Base-by-base conservation (phyloP, 2,797 vertebrate genomes). In the Percopsis omiscomaycus region DNA sequence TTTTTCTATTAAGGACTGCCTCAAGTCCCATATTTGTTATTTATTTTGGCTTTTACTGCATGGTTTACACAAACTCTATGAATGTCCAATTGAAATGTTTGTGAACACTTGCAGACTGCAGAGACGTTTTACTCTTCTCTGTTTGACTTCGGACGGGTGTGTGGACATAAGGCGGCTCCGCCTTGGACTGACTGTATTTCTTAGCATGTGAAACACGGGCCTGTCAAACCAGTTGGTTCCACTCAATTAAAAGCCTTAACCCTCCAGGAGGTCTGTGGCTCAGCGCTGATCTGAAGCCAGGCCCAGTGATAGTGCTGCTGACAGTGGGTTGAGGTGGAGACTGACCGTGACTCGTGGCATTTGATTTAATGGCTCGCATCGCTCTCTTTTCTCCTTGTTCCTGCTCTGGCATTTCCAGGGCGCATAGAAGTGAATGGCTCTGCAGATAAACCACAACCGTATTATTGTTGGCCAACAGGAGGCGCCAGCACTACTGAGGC, bases 381-480 rank as follows among this genome's bases (percentile, higher is more conserved):
- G 71, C 86, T 94, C 89, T 95, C 91, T 93, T 92, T 90, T 94
- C 79, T 75, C 94, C 79, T 75, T 82, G 92, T 91, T 92, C 89
- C 90, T 91, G 89, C 93, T 93, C 92, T 90, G 92, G 94, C 75
- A 68, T 89, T 92, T 84, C 86, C 92, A 94, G 94, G 93, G 89
- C 92, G 89, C 92, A 95, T 91, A 92, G 91, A 92, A 90, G 89
- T 96, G 93, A 95, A 94, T 94, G 93, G 93, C 92, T 95, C 93
- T 92, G 87, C 95, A 91, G 93, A 94, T 94, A 95, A 98, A 96
- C 90, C 93, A 92, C 92, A 95, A 94, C 93, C 92, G 89, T 95
- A 93, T 96, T 96, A 93, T 95, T 96, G 92, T 96, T 96, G 94
- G 92, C 94, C 96, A 94, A 96, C 95, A 98, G 97, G 97, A 93